phyloP scores from a whole-genome alignment of 2,888 invertebrate genomes.

The Watsonalla binaria region DNA sequence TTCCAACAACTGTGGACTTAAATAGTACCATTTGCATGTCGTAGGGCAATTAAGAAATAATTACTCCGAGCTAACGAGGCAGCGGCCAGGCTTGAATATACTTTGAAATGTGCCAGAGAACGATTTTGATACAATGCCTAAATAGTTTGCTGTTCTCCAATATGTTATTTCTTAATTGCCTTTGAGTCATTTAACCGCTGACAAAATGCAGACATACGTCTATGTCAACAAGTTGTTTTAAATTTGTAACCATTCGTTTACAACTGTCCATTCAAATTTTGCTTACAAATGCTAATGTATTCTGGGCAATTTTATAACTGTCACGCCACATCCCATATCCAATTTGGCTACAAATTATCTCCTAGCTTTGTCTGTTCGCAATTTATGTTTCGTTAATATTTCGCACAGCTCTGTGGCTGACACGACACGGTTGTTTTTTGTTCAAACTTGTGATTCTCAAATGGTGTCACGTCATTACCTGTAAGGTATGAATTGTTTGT shows the following conservation, averaged over 20 bases:
- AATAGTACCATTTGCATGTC: too few species aligned
- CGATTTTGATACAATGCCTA: too few species aligned
- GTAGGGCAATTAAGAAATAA: too few species aligned
- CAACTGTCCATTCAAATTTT: background rate
- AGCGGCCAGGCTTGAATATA: too few species aligned
- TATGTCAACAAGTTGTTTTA: background rate
- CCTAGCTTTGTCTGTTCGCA: constrained; percentile 7
- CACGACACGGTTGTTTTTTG: constrained; percentile 15
- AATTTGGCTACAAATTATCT: constrained; percentile 15
- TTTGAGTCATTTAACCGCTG: background rate
- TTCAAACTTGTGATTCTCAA: constrained; percentile 13
- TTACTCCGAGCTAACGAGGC: too few species aligned
- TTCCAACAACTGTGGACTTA: too few species aligned
- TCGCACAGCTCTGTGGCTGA: constrained; percentile 3
- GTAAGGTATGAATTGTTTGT: background rate
- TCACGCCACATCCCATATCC: constrained; percentile 8
- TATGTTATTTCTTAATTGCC: background rate
- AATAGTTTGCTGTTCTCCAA: too few species aligned
- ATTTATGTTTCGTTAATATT: constrained; percentile 15
- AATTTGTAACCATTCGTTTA: background rate
- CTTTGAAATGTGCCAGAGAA: too few species aligned
- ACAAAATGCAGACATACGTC: background rate
- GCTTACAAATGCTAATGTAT: background rate
- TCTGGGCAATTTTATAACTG: constrained; percentile 1
- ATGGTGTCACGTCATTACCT: background rate